phyloP scores from a whole-genome alignment of 2,797 vertebrate species.

The Sphenopsis melanotis region DNA sequence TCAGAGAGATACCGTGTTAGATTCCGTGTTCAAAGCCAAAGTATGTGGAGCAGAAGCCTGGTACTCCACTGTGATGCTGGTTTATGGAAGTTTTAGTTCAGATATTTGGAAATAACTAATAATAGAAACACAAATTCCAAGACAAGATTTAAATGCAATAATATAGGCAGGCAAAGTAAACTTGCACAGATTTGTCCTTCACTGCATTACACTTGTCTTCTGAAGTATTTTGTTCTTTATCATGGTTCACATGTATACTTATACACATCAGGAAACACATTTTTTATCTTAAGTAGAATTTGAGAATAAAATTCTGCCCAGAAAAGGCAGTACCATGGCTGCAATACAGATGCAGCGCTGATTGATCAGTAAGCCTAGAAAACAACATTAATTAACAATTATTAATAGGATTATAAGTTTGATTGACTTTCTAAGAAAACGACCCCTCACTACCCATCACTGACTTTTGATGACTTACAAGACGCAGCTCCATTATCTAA shows the following conservation, averaged over 20 bases:
- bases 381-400: not conserved
- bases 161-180: not conserved
- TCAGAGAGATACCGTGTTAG: accelerated
- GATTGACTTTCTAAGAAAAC: not conserved
- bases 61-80: not conserved
- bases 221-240: not conserved
- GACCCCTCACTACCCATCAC: not conserved
- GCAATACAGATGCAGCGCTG: not conserved
- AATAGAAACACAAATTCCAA: not conserved
- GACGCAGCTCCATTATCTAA: not conserved
- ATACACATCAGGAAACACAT: not conserved
- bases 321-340: not conserved
- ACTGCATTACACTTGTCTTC: not conserved
- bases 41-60: not conserved
- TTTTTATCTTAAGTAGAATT: not conserved
- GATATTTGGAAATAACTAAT: not conserved
- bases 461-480: not conserved
- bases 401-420: not conserved
- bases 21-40: not conserved
- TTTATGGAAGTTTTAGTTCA: not conserved
- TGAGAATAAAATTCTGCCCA: not conserved
- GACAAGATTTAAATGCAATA: not conserved
- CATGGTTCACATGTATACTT: not conserved
- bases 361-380: not conserved
- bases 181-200: not conserved